These are phyloP conservation scores for Procambarus virginalis DNA, from an alignment of 1,140 invertebrate genomes.

Conservation along the genomic window DNA sequence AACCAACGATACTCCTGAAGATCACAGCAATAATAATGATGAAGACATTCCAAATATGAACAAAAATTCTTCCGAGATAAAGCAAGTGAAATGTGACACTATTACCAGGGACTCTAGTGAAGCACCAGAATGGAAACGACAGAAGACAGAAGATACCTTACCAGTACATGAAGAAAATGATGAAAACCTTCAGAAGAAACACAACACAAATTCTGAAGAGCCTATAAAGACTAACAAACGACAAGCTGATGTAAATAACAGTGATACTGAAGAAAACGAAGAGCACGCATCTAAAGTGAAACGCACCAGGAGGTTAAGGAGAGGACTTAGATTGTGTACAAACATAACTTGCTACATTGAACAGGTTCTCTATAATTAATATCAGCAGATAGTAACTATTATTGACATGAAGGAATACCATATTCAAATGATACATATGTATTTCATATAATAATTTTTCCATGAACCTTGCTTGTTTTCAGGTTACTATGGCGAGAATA, in stretches of 20 bases:
- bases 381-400: background rate
- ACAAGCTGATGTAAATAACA: constrained; percentile 45
- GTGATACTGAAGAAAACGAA: constrained; percentile 13
- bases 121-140: constrained; percentile 9
- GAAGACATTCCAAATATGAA: constrained; percentile 28
- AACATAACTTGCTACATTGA: constrained; percentile 70
- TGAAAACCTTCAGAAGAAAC: background rate
- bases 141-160: background rate
- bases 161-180: background rate
- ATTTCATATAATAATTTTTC: no score
- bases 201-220: constrained; percentile 9
- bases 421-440: no score
- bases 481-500: no score
- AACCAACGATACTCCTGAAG: no score
- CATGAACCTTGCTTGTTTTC: background rate
- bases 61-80: background rate
- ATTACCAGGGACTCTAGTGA: background rate
- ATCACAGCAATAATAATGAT: constrained; percentile 29
- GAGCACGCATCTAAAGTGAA: constrained; percentile 42
- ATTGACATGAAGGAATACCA: background rate
- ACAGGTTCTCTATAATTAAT: constrained; percentile 69
- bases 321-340: constrained; percentile 63
- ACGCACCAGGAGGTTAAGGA: constrained; percentile 57
- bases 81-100: constrained; percentile 4
- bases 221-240: constrained; percentile 52